A percentile compares a stretch with the other conserved stretches of the same genome.
Evolutionary conservation across 2,113 vertebrate genomes (phyloP).

Genomic region (Nannospalax galili): DNA sequence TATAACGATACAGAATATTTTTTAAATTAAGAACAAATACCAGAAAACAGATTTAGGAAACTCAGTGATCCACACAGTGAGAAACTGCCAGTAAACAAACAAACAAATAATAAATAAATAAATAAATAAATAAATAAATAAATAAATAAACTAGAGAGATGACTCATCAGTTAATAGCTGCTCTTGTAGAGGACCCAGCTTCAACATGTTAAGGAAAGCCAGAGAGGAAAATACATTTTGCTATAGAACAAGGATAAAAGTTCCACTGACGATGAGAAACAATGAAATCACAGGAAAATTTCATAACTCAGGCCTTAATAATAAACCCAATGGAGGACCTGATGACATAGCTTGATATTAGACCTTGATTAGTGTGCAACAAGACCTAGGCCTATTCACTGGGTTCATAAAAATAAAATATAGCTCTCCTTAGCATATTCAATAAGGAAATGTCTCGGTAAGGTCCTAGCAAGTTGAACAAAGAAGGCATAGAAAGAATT

Average conservation of each 20-base stretch:
- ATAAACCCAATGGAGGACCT: not conserved
- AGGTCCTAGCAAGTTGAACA: not conserved
- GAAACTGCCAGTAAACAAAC: not conserved
- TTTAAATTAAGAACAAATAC: not conserved
- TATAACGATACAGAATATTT: not conserved
- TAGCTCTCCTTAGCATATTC: not conserved
- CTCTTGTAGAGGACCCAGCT: no score
- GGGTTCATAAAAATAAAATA: not conserved
- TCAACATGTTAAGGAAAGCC: no score
- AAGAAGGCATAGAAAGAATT: not conserved
- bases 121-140: no score
- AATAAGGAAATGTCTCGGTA: not conserved
- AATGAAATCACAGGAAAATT: not conserved
- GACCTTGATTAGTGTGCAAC: fast-evolving
- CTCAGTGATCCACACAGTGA: not conserved
- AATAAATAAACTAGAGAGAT: no score
- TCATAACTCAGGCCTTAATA: not conserved
- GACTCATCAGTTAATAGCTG: no score
- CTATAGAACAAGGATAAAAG: not conserved
- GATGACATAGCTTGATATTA: not conserved
- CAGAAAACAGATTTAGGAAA: not conserved
- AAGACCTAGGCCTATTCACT: not conserved
- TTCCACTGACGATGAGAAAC: not conserved
- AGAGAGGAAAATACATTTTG: not conserved
- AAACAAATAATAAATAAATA: no score